These are phyloP conservation scores for Etheostoma nigrum DNA, from an alignment of 2,797 vertebrate genomes.

Conservation along the genomic window DNA sequence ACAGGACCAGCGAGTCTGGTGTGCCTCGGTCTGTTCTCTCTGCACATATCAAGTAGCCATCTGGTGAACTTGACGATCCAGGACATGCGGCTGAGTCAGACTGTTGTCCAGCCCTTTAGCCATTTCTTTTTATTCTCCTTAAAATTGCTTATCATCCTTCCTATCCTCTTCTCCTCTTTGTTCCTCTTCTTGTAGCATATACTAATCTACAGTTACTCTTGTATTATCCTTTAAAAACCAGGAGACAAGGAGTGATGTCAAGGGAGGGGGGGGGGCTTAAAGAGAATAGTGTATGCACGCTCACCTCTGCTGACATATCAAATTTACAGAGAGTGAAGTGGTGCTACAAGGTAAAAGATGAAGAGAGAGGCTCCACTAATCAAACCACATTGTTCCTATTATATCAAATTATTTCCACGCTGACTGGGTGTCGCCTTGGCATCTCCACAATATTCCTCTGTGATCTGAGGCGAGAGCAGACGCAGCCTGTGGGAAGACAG, in stretches of 20 bases:
- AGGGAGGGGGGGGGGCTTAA: conserved; percentile 21
- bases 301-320: conserved; percentile 58
- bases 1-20: conserved; percentile 24
- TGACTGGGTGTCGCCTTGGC: conserved; percentile 40
- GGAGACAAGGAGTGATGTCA: conserved; percentile 16
- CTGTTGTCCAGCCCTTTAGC: conserved; percentile 44
- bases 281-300: conserved; percentile 55
- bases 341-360: conserved; percentile 30
- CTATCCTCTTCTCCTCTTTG: not conserved
- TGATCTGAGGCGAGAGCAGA: conserved; percentile 49
- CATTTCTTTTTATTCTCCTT: conserved; percentile 45
- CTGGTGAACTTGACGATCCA: conserved; percentile 55
- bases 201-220: conserved; percentile 14
- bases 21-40: conserved; percentile 25
- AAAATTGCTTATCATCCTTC: conserved; percentile 8
- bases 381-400: conserved; percentile 53
- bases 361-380: conserved; percentile 51
- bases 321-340: conserved; percentile 52
- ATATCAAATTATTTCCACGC: conserved; percentile 49
- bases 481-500: conserved; percentile 46
- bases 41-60: conserved; percentile 63
- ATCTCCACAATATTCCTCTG: conserved; percentile 47
- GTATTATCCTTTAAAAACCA: conserved; percentile 35
- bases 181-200: conserved; percentile 3
- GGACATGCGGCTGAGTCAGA: conserved; percentile 40